Percentiles rank a stretch among this genome's conserved stretches.
These are phyloP conservation scores for Bathynomus jamesi DNA, from an alignment of 1,140 invertebrate species.

Conservation along the genomic window DNA sequence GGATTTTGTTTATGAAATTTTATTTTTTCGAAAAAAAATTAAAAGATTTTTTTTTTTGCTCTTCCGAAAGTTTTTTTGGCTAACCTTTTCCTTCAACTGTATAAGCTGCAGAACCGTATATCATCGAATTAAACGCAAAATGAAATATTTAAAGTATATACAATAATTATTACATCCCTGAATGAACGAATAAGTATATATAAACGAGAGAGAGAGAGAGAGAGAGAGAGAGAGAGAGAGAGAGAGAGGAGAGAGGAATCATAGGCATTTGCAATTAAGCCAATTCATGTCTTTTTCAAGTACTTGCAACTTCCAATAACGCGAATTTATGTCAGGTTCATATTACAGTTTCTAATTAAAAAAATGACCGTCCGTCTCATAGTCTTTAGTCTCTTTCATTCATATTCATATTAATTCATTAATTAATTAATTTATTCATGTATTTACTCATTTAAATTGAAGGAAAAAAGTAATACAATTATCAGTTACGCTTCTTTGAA, in stretches of 20 bases:
- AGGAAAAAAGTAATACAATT: not conserved
- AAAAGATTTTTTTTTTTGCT: no score
- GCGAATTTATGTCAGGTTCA: not conserved
- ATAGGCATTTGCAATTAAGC: not conserved
- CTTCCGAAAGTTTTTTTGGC: no score
- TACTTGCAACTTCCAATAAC: not conserved
- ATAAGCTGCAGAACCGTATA: no score
- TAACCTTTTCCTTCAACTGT: no score
- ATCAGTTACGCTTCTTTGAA: no score
- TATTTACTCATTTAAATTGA: not conserved
- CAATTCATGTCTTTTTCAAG: not conserved
- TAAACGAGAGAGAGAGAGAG: not conserved
- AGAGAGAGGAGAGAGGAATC: not conserved
- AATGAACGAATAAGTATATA: not conserved
- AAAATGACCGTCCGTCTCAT: no score
- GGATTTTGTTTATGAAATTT: no score
- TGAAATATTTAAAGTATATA: no score
- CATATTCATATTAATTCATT: not conserved
- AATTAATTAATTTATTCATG: no score
- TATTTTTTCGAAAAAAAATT: no score
- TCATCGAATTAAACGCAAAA: no score
- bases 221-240: no score
- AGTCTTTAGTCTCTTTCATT: not conserved
- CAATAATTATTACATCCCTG: constrained; percentile 1
- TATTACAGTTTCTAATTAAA: not conserved